Evolutionary conservation across 2,888 invertebrate species (phyloP), one percentile per base, ranked within the genome.

Genomic region (Ophioninae sp.): DNA sequence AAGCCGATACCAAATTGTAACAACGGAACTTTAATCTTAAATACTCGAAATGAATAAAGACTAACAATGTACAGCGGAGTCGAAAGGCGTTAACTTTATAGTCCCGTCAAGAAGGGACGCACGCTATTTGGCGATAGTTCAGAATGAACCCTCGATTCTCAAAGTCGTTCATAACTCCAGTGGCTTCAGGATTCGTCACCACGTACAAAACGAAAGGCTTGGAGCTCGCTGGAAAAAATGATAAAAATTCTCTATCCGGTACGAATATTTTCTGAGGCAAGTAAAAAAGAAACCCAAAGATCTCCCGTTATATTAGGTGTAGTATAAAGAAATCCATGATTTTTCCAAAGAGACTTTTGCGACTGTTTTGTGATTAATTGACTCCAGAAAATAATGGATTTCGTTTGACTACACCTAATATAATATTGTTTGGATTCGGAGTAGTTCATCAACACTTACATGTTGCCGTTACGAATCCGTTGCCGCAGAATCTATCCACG

Each of bases 111-210:
- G 67, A 89, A 65, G 89, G 86, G 10, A 89, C 87, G 89, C 97
- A 97, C 5, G 95, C 94, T 76, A 95, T 90, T 92, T 97, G 96
- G 62, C 95, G 94, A 91, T 96, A 97, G 6, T 94, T 91, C 17
- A 97, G 92, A 8, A 95, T 94, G 92, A 97, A 97, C 20, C 97
- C 97, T 83, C 96, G 93, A 92, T 97, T 97, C 41, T 95, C 95
- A 81, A 95, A 94, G 89, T 97, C 97, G 0, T 93, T 93, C 3
- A 81, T 39, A 91, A 96, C 96, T 17, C 68, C 61, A 8, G 79
- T 8, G 6, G 80, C 61, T 68, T 73, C 81, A 0, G 87, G 94
- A 90, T 96, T 93, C 0, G 96, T 96, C 2, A 96, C 95, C 5
- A 96, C 96, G 84, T 95, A 96, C 75, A 97, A 90, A 0, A 96